Base-by-base conservation (phyloP, 2,888 invertebrate species). In the Poecilus cupreus region DNA sequence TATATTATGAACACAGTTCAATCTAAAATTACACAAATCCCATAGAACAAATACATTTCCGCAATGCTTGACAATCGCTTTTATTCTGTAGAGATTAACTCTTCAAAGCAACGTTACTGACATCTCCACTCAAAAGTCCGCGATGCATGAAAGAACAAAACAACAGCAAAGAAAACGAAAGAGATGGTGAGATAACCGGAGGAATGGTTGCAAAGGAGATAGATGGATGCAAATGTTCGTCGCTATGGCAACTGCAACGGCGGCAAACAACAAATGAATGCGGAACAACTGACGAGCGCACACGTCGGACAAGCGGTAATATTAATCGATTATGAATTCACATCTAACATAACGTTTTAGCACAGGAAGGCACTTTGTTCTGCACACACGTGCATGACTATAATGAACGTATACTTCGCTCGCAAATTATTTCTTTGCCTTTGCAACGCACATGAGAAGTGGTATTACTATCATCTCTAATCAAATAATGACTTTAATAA, bases 251-350 rank as follows among this genome's bases (percentile, higher is more conserved):
- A 72, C 72, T 46, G 64, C 64, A 68, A 20, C 26, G 13, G 43
- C 72, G 49, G 46, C 49, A 43, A 39, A 72, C 46, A 72, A 72
- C 46, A 72, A 72, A 72, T 72, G 72, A 54, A 76, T 76, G 76
- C 76, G 76, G 54, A 76, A 76, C 76, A 76, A 32, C 26, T 49
- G 26, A 24, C 72, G 49, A 43, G 72, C 72, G 72, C 43, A 72
- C 72, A 68, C 64, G 72, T 46, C 64, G 64, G 20, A 51, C 51
- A 51, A 68, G 64, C 64, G 32, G 46, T 43, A 72, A 72, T 72
- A 72, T 72, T 72, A 72, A 72, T 72, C 72, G 72, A 72, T 72
- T 72, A 72, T 72, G 49, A 72, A 72, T 72, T 72, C 72, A 46
- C 37, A 43, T 72, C 72, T 68, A 68, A 68, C 18, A 11, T 68